phyloP scores from a whole-genome alignment of 2,113 vertebrate species.

The Ctenomys sociabilis region DNA sequence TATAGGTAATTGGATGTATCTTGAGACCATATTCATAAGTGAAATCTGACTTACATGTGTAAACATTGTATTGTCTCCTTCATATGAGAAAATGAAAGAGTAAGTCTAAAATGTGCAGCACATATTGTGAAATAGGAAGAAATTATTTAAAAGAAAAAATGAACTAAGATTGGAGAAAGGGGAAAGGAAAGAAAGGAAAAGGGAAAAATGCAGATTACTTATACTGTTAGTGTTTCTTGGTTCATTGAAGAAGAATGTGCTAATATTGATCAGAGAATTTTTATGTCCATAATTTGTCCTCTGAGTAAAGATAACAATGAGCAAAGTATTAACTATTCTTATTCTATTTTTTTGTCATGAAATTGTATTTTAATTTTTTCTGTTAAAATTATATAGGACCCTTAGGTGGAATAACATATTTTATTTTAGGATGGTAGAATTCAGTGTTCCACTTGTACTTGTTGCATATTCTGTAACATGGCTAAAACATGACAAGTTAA shows the following conservation, averaged over 20 bases:
- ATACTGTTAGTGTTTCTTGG: neutral
- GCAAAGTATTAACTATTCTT: neutral
- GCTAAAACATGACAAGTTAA: neutral
- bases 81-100: neutral
- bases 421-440: neutral
- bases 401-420: neutral
- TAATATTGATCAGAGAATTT: neutral
- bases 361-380: neutral
- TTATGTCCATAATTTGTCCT: neutral
- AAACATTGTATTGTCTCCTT: neutral
- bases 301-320: neutral
- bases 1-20: neutral
- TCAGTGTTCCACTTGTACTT: slow-evolving; percentile 1
- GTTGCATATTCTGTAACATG: neutral
- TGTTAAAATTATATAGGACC: neutral
- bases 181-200: neutral
- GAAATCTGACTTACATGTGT: neutral
- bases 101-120: neutral
- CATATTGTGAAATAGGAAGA: neutral
- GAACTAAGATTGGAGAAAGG: neutral
- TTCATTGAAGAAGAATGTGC: neutral
- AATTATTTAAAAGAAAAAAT: neutral
- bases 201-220: neutral
- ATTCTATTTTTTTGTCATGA: neutral
- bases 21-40: neutral